A percentile compares a stretch with the other conserved stretches of the same genome.
Conservation (phyloP, 2,113 vertebrate species). For the Pterocles orientalis region DNA sequence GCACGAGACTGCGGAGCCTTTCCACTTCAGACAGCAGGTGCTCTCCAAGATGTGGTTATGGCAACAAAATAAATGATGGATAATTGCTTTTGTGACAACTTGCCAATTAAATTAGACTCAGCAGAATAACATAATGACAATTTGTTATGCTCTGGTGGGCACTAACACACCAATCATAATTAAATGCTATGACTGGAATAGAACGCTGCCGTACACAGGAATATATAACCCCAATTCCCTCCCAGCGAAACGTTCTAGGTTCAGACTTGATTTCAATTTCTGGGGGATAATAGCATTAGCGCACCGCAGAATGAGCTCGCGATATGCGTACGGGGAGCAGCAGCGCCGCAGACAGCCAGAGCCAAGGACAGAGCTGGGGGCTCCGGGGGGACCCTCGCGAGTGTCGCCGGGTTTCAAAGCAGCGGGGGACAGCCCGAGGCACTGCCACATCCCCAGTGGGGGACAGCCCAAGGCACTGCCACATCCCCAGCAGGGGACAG, state of each 20-base stretch:
- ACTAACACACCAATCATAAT: constrained; percentile 97
- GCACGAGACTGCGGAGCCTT: constrained; percentile 65
- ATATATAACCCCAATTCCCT: constrained; percentile 89
- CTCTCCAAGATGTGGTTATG: constrained; percentile 91
- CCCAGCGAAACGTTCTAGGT: constrained; percentile 84
- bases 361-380: background rate
- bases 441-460: rapidly evolving
- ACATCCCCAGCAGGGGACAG: no score
- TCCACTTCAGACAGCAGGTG: constrained; percentile 88
- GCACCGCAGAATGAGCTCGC: constrained; percentile 72
- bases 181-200: constrained; percentile 91
- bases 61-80: constrained; percentile 96
- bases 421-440: background rate
- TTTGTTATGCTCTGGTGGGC: constrained; percentile 96
- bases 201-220: constrained; percentile 82
- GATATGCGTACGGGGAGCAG: constrained; percentile 59
- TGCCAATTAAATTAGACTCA: constrained; percentile 97
- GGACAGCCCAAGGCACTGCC: background rate
- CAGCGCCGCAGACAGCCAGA: constrained; percentile 17
- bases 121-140: constrained; percentile 97
- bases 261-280: constrained; percentile 88
- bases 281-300: constrained; percentile 83
- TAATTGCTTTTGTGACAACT: constrained; percentile 98
- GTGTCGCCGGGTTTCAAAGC: background rate
- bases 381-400: background rate